Evolutionary conservation across 2,113 vertebrate species (phyloP).

Genomic region (Rhabdomys dilectus): DNA sequence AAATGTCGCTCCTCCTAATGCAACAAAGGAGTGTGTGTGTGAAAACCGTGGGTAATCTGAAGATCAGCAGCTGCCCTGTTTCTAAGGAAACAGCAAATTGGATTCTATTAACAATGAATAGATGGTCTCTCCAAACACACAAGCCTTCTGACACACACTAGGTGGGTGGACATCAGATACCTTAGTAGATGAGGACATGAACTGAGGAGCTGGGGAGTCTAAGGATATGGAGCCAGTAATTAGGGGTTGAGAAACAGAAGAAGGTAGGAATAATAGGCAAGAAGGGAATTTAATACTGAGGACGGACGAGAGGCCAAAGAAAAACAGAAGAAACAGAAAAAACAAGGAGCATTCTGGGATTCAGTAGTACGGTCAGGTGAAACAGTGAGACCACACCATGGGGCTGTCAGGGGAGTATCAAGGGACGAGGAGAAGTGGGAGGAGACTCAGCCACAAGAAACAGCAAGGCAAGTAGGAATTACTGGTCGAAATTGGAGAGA

Average conservation of each 20-base stretch:
- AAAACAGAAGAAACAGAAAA: slow-evolving; percentile 54
- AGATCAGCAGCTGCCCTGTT: slow-evolving; percentile 43
- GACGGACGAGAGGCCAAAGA: not conserved
- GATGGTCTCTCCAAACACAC: not conserved
- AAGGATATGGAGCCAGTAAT: slow-evolving; percentile 31
- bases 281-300: slow-evolving; percentile 32
- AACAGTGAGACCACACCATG: not conserved
- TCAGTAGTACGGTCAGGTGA: not conserved
- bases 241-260: slow-evolving; percentile 44
- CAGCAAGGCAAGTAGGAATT: slow-evolving; percentile 18
- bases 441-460: not conserved
- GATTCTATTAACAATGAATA: slow-evolving; percentile 31
- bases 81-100: slow-evolving; percentile 49
- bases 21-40: slow-evolving; percentile 32
- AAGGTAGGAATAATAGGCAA: not conserved
- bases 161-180: slow-evolving; percentile 11
- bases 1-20: slow-evolving; percentile 36
- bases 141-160: not conserved
- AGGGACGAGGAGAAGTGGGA: not conserved
- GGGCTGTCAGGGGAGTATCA: not conserved
- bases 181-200: slow-evolving; percentile 9
- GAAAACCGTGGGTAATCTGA: slow-evolving; percentile 52
- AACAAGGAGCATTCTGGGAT: not conserved
- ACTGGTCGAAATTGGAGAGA: slow-evolving; percentile 50
- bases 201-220: slow-evolving; percentile 20